Evolutionary conservation across 2,113 vertebrate species (phyloP).

Genomic region (Colossoma macropomum): DNA sequence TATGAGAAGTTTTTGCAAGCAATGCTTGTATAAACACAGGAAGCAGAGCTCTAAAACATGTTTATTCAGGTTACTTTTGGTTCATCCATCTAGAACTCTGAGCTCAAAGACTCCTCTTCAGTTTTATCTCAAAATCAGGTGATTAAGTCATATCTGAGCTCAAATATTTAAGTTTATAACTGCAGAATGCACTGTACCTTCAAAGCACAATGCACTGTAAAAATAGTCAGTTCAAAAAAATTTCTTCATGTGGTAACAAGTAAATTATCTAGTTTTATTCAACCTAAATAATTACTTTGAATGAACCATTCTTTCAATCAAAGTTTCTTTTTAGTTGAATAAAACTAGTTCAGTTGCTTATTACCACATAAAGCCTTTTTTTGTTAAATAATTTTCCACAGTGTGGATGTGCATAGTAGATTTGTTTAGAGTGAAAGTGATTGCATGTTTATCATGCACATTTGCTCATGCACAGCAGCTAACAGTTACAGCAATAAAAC

Average conservation of each 20-base stretch:
- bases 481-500: no score
- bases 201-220: background rate
- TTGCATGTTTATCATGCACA: constrained; percentile 4
- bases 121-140: background rate
- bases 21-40: background rate
- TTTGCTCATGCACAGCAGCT: background rate
- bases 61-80: background rate
- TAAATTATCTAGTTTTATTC: no score
- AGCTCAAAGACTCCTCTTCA: background rate
- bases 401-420: background rate
- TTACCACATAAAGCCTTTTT: no score
- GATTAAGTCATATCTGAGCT: background rate
- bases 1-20: background rate
- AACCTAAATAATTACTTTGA: no score
- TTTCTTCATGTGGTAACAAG: no score
- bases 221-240: no score
- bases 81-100: background rate
- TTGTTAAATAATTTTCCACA: no score
- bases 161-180: no score
- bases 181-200: background rate
- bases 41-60: background rate
- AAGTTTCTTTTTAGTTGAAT: no score
- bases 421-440: background rate
- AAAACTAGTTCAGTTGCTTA: no score
- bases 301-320: no score